Conservation (phyloP, 2,888 invertebrate genomes). For the Congeria kusceri region DNA sequence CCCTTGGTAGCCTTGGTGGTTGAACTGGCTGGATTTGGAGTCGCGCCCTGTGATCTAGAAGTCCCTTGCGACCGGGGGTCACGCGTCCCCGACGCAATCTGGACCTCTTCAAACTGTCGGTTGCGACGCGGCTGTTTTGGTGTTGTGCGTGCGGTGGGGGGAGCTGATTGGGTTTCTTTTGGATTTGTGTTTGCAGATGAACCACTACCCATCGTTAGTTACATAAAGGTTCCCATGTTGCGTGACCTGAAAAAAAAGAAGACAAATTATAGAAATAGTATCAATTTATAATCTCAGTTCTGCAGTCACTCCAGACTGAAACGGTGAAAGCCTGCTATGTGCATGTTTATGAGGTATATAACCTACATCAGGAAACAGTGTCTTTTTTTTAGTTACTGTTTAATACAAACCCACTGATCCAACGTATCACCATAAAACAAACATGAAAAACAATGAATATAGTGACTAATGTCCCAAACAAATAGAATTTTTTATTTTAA, state of each 20-base stretch:
- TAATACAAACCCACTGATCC: no score
- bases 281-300: no score
- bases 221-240: conserved; percentile 14
- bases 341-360: no score
- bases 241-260: conserved; percentile 15
- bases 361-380: no score
- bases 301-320: no score
- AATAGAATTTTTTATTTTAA: no score
- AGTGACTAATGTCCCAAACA: no score
- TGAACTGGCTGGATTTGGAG: conserved; percentile 39
- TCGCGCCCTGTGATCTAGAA: conserved; percentile 40
- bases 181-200: conserved; percentile 40
- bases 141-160: conserved; percentile 47
- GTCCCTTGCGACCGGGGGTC: conserved; percentile 41
- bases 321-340: no score
- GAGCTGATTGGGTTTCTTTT: conserved; percentile 57
- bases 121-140: conserved; percentile 52
- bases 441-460: no score
- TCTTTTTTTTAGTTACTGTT: no score
- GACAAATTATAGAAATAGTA: neutral
- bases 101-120: conserved; percentile 60
- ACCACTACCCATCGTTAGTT: conserved; percentile 56
- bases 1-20: conserved; percentile 26
- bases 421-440: no score
- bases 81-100: conserved; percentile 40